Evolutionary conservation across 2,888 invertebrate genomes (phyloP).

Genomic region (Tinea pellionella): DNA sequence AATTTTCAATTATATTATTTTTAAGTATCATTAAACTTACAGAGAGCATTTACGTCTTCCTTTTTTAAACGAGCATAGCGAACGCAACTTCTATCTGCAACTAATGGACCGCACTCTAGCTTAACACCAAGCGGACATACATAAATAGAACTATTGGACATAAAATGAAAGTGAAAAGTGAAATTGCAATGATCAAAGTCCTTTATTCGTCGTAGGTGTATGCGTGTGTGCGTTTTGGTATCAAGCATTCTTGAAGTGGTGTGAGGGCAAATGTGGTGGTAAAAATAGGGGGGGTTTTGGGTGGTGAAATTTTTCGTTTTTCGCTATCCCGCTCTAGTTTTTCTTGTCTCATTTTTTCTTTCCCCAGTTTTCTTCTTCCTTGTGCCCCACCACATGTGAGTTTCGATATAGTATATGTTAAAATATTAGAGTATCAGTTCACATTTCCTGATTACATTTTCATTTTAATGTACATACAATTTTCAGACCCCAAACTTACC

Average conservation of each 20-base stretch:
- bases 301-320: constrained; percentile 68
- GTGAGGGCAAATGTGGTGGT: constrained; percentile 27
- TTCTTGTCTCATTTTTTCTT: constrained; percentile 64
- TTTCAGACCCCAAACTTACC: too few species aligned
- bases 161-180: constrained; percentile 24
- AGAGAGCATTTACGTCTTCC: too few species aligned
- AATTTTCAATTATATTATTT: too few species aligned
- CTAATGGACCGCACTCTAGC: too few species aligned
- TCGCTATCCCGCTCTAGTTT: constrained; percentile 70
- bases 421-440: background rate
- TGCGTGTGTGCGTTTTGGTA: constrained; percentile 53
- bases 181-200: constrained; percentile 41
- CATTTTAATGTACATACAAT: background rate
- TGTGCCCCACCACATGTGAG: constrained; percentile 70
- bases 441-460: background rate
- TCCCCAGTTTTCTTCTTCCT: constrained; percentile 66
- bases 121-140: too few species aligned
- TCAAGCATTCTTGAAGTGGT: constrained; percentile 24
- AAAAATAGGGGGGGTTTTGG: constrained; percentile 24
- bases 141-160: too few species aligned
- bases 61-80: too few species aligned
- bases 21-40: too few species aligned
- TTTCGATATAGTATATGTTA: constrained; percentile 35
- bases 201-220: constrained; percentile 20
- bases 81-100: too few species aligned